Percentiles rank a stretch among this genome's conserved stretches.
These are phyloP conservation scores for Prunella fulvescens DNA, from an alignment of 2,113 vertebrate species.

Conservation along the genomic window DNA sequence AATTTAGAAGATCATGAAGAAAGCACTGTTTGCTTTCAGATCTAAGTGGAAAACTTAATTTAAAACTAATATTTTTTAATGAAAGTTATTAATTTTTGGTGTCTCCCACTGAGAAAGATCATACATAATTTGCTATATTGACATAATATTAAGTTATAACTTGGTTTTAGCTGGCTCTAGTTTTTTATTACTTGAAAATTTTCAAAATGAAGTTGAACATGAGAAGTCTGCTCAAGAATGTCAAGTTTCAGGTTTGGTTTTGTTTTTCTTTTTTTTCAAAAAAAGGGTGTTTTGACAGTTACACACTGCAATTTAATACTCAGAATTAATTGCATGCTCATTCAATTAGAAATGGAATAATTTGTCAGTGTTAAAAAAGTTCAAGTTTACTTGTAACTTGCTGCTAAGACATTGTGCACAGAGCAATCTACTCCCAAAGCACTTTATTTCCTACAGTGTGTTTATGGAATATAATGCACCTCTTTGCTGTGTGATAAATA, in stretches of 20 bases:
- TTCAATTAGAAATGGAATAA: background rate
- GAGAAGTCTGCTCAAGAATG: background rate
- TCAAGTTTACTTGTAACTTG: background rate
- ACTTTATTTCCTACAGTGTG: background rate
- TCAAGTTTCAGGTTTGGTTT: background rate
- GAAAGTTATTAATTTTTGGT: background rate
- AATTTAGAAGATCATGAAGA: background rate
- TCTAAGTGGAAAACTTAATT: background rate
- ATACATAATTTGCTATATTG: background rate
- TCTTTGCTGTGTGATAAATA: background rate
- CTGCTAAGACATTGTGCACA: background rate
- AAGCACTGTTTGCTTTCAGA: background rate
- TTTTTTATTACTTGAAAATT: background rate
- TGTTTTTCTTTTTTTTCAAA: background rate
- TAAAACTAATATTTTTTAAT: background rate
- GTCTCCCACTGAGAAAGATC: background rate
- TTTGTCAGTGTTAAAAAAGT: background rate
- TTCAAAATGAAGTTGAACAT: background rate
- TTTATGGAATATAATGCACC: background rate
- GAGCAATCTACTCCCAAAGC: background rate
- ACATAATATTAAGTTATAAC: background rate
- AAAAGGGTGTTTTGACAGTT: background rate
- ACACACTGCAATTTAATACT: background rate
- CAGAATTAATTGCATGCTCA: background rate
- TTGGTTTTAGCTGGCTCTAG: background rate